Percentiles rank a stretch among this genome's conserved stretches.
phyloP scores from a whole-genome alignment of 2,797 vertebrate genomes.

The Sebastes hubbsi region DNA sequence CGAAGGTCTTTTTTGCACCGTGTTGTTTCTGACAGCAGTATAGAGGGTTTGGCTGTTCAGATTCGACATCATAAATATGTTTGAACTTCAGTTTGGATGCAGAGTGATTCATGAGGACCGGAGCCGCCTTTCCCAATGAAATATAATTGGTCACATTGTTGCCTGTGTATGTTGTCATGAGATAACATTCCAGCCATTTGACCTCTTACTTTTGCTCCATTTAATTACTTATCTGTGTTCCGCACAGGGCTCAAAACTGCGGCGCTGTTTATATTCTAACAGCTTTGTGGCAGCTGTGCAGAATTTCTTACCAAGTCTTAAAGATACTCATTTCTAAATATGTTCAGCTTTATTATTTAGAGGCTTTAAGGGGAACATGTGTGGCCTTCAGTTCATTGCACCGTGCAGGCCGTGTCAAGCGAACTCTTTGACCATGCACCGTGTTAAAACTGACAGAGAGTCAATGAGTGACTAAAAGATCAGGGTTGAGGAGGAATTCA shows the following conservation, averaged over 20 bases:
- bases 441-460: constrained; percentile 48
- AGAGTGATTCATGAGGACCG: constrained; percentile 55
- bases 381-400: constrained; percentile 52
- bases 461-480: constrained; percentile 62
- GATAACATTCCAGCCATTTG: constrained; percentile 81
- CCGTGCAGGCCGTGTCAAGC: constrained; percentile 34
- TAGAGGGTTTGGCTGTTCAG: constrained; percentile 43
- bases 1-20: constrained; percentile 22
- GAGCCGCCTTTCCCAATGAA: constrained; percentile 43
- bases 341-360: constrained; percentile 24
- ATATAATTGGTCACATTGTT: constrained; percentile 76
- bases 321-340: constrained; percentile 22
- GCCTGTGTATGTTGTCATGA: constrained; percentile 74
- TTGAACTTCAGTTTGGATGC: constrained; percentile 42
- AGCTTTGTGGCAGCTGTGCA: background rate
- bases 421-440: constrained; percentile 48
- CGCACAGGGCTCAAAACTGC: constrained; percentile 38
- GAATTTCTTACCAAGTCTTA: constrained; percentile 14
- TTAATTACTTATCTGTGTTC: constrained; percentile 66
- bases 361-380: background rate
- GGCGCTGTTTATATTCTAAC: constrained; percentile 23
- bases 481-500: constrained; percentile 41
- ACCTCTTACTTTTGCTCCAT: constrained; percentile 71
- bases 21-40: constrained; percentile 29
- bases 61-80: constrained; percentile 63